Conservation (phyloP, 2,888 invertebrate species). For the Torymus aiolomorphi region DNA sequence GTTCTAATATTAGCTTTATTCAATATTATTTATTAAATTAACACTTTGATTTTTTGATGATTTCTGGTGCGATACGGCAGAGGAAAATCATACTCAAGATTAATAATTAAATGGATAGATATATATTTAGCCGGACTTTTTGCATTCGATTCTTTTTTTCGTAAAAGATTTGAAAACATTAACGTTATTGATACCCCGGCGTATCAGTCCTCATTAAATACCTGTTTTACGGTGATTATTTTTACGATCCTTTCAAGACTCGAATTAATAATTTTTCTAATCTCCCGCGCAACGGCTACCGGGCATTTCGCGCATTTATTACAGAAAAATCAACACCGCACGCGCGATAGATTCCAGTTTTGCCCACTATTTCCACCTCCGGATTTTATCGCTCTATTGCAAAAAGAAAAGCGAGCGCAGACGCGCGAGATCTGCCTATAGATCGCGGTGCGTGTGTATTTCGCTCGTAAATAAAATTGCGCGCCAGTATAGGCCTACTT, state of each 20-base stretch:
- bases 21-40: no score
- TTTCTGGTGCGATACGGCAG: no score
- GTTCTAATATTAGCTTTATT: no score
- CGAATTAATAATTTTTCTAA: neutral
- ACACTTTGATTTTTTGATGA: no score
- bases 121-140: no score
- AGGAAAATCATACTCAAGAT: no score
- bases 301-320: neutral
- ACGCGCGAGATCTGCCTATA: conserved; percentile 19
- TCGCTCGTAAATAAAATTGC: conserved; percentile 42
- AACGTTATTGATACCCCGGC: neutral
- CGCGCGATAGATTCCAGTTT: neutral
- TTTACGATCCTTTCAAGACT: no score
- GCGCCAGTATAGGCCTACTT: conserved; percentile 20
- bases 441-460: neutral
- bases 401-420: conserved; percentile 7
- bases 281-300: conserved; percentile 10
- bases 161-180: no score
- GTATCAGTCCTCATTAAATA: conserved; percentile 6
- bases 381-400: conserved; percentile 40
- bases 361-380: no score
- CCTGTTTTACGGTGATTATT: conserved; percentile 2
- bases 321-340: neutral
- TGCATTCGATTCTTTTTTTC: no score
- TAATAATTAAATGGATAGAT: no score